Evolutionary conservation across 1,140 invertebrate genomes (phyloP), one percentile per base, ranked within the genome.

Genomic region (Scylla paramamosain): DNA sequence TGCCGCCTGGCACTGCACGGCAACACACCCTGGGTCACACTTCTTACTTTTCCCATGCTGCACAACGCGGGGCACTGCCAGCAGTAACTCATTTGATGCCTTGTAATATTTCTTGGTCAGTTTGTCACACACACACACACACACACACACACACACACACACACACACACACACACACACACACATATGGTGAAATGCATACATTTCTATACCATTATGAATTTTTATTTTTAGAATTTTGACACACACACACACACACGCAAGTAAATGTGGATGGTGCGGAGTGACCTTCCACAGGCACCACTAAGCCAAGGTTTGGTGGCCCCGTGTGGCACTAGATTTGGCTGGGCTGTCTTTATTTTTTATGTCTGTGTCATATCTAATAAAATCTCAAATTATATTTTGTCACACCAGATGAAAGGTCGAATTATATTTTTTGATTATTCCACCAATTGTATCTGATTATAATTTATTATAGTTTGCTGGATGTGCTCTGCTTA

Each of bases 91-190:
- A 77, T 77, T n/a, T 77, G 20, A 77, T 25, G 67, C 67, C n/a
- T 77, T 77, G 20, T 2, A 77, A 20, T n/a, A n/a, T 77, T n/a
- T 25, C 67, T 77, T 77, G 12, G 67, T 77, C 67, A 59, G 16
- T 4, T 59, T 59, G 3, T 59, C 3, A 4, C 52, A 59, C 52
- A 59, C 52, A 59, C 52, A 59, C 52, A 59, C 52, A 59, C 52
- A 59, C 52, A 59, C 52, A 12, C 52, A 59, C 52, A 59, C 52
- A 59, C 52, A 59, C 52, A 59, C 52, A 59, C 52, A 59, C 52
- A 59, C 52, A 59, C 52, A 59, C 52, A 77, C 67, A 77, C 67
- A 77, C 67, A 77, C 67, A 77, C 67, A 77, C 67, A 77, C 67
- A 77, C 67, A 77, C 67, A n/a, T n/a, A n/a, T n/a, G n/a, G n/a